A percentile compares a stretch with the other conserved stretches of the same genome.
Conservation (phyloP, 2,888 invertebrate genomes). For the Horisme vitalbata region DNA sequence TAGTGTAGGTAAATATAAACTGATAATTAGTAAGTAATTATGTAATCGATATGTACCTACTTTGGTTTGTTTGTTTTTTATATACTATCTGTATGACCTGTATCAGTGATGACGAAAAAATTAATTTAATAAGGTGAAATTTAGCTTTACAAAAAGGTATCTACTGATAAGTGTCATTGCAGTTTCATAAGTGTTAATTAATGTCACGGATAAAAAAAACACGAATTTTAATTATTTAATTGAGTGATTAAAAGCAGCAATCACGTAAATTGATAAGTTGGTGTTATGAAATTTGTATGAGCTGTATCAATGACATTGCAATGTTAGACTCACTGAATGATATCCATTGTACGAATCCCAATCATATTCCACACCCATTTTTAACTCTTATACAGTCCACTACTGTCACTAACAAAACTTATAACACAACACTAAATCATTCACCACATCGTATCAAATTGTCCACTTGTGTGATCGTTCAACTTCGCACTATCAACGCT, state of each 20-base stretch:
- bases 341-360: slow-evolving; percentile 77
- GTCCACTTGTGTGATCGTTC: slow-evolving; percentile 41
- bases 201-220: slow-evolving; percentile 13
- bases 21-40: neutral
- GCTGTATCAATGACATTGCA: no score
- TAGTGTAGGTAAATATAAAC: neutral
- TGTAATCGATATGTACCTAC: neutral
- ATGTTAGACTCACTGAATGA: slow-evolving; percentile 66
- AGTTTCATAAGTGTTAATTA: slow-evolving; percentile 22
- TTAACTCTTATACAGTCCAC: slow-evolving; percentile 49
- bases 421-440: slow-evolving; percentile 50
- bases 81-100: no score
- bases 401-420: slow-evolving; percentile 45
- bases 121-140: neutral
- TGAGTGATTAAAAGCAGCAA: slow-evolving; percentile 17
- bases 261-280: neutral
- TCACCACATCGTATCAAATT: slow-evolving; percentile 41
- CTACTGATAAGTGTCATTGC: slow-evolving; percentile 41
- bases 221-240: neutral
- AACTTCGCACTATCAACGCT: slow-evolving; percentile 44
- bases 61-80: neutral
- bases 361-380: slow-evolving; percentile 79
- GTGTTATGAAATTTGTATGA: no score
- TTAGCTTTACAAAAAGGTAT: slow-evolving; percentile 3
- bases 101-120: neutral